These are phyloP conservation scores for Tachystola acroxantha DNA, from an alignment of 2,888 invertebrate genomes.

Conservation along the genomic window DNA sequence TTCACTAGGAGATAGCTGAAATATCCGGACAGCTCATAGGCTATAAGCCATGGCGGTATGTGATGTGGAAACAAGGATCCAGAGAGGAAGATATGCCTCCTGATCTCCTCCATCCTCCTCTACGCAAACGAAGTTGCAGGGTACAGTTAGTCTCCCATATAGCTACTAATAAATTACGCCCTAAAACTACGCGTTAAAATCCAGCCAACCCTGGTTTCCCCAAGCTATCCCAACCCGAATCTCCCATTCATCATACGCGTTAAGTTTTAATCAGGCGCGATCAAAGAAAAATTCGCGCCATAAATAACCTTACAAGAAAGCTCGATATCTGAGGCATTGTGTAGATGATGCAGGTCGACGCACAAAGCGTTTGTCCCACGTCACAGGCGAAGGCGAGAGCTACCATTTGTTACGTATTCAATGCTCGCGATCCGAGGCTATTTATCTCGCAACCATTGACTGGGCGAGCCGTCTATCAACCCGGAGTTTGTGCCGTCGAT, in stretches of 20 bases:
- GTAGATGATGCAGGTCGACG: slow-evolving; percentile 46
- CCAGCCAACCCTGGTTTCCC: neutral
- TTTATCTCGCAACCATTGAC: slow-evolving; percentile 53
- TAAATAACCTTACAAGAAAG: slow-evolving; percentile 35
- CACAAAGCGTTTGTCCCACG: slow-evolving; percentile 43
- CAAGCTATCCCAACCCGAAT: neutral
- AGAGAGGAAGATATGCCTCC: too few relatives aligned
- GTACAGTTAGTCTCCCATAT: too few relatives aligned
- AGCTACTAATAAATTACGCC: too few relatives aligned
- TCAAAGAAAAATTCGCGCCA: slow-evolving; percentile 24
- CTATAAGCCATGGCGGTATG: too few relatives aligned
- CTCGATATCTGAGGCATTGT: slow-evolving; percentile 40
- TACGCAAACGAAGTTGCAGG: too few relatives aligned
- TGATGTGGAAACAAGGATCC: too few relatives aligned
- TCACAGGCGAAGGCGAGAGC: slow-evolving; percentile 34
- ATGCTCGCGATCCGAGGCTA: slow-evolving; percentile 39
- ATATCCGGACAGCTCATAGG: too few relatives aligned
- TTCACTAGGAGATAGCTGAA: too few relatives aligned
- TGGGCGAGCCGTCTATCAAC: slow-evolving; percentile 52
- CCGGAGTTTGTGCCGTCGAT: slow-evolving; percentile 39
- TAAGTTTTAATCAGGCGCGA: slow-evolving; percentile 11
- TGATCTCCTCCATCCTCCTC: too few relatives aligned
- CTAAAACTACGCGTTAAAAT: too few relatives aligned
- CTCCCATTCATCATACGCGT: slow-evolving; percentile 1
- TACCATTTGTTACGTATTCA: slow-evolving; percentile 67